Percentiles rank a stretch among this genome's conserved stretches.
These are phyloP conservation scores for Helobdella robusta DNA, from an alignment of 2,888 invertebrate species.

Conservation along the genomic window DNA sequence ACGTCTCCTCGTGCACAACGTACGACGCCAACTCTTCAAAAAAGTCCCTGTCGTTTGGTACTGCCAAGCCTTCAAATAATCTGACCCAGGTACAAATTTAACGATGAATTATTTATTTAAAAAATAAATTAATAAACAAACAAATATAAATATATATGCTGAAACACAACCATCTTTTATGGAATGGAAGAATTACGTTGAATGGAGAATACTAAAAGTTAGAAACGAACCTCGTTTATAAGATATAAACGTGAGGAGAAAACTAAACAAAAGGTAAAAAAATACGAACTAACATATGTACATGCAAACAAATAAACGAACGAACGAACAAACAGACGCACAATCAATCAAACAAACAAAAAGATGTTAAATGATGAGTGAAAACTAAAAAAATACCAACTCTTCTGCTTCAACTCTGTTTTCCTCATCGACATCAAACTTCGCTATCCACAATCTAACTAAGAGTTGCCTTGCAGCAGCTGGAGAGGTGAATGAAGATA, in stretches of 20 bases:
- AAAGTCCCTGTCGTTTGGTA: constrained; percentile 5
- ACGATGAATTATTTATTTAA: too few species aligned
- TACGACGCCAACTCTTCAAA: constrained; percentile 39
- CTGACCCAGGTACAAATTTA: too few species aligned
- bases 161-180: too few species aligned
- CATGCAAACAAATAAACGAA: background rate
- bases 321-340: background rate
- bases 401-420: constrained; percentile 55
- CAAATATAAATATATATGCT: too few species aligned
- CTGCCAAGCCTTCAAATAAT: constrained; percentile 34
- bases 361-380: background rate
- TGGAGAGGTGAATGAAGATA: constrained; percentile 47
- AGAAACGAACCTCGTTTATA: too few species aligned
- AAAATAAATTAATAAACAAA: background rate
- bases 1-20: constrained; percentile 68
- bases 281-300: too few species aligned
- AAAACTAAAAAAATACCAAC: constrained; percentile 34
- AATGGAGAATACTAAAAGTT: too few species aligned
- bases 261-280: too few species aligned
- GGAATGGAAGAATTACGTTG: too few species aligned
- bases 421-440: constrained; percentile 67
- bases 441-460: constrained; percentile 71
- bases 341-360: background rate
- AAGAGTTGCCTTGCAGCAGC: constrained; percentile 54
- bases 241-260: too few species aligned